Conservation (phyloP, 64 coral and sea anemone genomes). For the Stylophora pistillata region DNA sequence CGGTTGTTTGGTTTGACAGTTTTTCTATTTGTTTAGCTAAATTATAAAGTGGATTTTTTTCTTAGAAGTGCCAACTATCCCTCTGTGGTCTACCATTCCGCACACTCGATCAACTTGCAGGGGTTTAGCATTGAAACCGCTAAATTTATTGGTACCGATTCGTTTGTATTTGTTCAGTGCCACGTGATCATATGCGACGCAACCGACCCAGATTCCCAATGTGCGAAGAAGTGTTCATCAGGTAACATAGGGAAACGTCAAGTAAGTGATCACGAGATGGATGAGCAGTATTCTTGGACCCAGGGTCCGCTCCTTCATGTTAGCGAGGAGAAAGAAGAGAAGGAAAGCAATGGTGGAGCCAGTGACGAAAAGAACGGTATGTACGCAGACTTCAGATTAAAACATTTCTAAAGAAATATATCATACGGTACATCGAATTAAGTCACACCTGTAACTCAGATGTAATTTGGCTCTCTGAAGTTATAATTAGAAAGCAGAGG, state of each 20-base stretch:
- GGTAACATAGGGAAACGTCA: conserved; percentile 15
- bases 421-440: too few species aligned
- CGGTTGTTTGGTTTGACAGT: background rate
- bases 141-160: conserved; percentile 36
- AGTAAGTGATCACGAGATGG: background rate
- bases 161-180: conserved; percentile 52
- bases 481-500: too few species aligned
- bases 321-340: background rate
- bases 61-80: conserved; percentile 27
- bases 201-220: conserved; percentile 5
- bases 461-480: too few species aligned
- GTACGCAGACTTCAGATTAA: background rate
- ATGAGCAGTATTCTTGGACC: background rate
- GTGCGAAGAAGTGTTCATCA: conserved; percentile 42
- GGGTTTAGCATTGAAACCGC: conserved; percentile 51
- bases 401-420: too few species aligned
- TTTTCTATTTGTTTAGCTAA: background rate
- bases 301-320: background rate
- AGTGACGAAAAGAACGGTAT: background rate
- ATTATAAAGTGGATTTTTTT: background rate
- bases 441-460: too few species aligned
- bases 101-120: background rate
- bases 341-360: background rate
- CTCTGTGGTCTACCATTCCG: background rate
- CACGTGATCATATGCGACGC: conserved; percentile 50